Evolutionary conservation across 2,888 invertebrate genomes (phyloP), one percentile per base, ranked within the genome.

Genomic region (Dastarcus helophoroides): DNA sequence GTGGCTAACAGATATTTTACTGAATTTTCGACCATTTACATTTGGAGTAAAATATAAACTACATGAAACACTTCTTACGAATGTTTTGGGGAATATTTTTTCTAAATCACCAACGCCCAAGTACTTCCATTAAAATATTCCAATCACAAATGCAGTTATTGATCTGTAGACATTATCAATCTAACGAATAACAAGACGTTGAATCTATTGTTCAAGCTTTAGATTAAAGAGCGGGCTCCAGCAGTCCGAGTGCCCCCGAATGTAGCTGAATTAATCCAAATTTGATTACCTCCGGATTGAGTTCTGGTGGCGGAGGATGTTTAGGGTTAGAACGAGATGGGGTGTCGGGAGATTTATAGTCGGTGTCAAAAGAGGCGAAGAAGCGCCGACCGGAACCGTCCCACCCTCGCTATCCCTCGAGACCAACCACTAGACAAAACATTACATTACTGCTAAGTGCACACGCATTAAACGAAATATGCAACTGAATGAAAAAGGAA

Each of bases 391-490:
- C 19, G 19, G 19, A 17, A 17, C 19, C 19, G 19, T 7, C 19
- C 19, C 19, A 7, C n/a, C 19, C 19, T 17, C 6, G 6, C 6
- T n/a, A 17, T 17, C 19, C n/a, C 19, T n/a, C 6, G 19, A n/a
- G 19, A 17, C 19, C 19, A 17, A 17, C 19, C 19, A 17, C 19
- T 17, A 17, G 19, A 17, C 19, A 17, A 17, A 17, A 17, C 19
- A 17, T 17, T 17, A 17, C 19, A 17, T 17, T 17, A 17, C 19
- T 17, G 19, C 19, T 17, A 17, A 17, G 19, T 17, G 19, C 19
- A 7, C 19, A n/a, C n/a, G n/a, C n/a, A n/a, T n/a, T n/a, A n/a
- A n/a, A n/a, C n/a, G n/a, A n/a, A n/a, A n/a, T n/a, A n/a, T n/a
- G n/a, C n/a, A n/a, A n/a, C n/a, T n/a, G n/a, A n/a, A n/a, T n/a